A percentile compares a stretch with the other conserved stretches of the same genome.
phyloP scores from a whole-genome alignment of 2,888 invertebrate genomes.

The Idaea straminata region DNA sequence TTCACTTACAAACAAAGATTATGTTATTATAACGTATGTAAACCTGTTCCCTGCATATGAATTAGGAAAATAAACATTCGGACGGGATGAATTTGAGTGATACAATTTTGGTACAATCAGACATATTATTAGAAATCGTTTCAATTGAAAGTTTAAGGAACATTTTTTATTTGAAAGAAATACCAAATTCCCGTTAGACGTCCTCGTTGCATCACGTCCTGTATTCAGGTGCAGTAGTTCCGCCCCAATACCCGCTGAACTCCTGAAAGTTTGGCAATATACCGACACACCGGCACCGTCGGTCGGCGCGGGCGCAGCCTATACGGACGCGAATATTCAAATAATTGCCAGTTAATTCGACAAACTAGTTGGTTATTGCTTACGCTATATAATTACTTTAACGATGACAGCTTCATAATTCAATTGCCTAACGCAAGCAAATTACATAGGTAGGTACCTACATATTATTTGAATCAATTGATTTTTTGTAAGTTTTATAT shows the following conservation, averaged over 20 bases:
- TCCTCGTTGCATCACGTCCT: background rate
- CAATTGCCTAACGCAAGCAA: background rate
- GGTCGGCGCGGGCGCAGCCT: background rate
- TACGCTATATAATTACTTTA: background rate
- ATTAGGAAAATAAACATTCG: background rate
- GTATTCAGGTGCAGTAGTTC: background rate
- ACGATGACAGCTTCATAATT: conserved; percentile 1
- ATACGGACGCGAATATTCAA: background rate
- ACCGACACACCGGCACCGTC: too few relatives aligned
- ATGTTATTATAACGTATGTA: background rate
- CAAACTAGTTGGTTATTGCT: background rate
- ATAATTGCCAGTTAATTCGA: background rate
- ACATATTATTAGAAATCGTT: background rate
- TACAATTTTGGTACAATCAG: too few relatives aligned
- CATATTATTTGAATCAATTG: background rate
- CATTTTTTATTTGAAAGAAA: background rate
- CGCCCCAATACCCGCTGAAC: background rate
- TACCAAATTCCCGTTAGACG: background rate
- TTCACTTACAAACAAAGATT: background rate
- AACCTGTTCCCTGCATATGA: too few relatives aligned
- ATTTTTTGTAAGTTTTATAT: background rate
- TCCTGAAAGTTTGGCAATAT: background rate
- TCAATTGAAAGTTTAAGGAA: background rate
- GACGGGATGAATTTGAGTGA: background rate
- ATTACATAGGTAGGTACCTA: background rate